Conservation (phyloP, 2,797 vertebrate species). For the Alca torda region DNA sequence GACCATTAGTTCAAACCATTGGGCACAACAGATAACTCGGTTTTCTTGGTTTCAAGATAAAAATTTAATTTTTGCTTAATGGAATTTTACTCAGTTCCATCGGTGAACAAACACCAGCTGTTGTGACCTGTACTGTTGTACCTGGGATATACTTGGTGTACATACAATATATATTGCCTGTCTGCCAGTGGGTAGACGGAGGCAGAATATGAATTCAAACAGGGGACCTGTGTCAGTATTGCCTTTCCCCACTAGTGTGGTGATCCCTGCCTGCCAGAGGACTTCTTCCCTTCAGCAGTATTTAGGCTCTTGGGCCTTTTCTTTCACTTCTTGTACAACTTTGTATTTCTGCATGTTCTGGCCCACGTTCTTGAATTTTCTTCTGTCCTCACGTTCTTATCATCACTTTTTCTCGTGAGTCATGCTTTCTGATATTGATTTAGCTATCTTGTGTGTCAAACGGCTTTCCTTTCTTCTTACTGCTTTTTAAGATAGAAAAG, state of each 20-base stretch:
- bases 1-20: neutral
- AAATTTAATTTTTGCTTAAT: neutral
- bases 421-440: neutral
- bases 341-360: neutral
- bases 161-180: fast-evolving
- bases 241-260: neutral
- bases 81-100: neutral
- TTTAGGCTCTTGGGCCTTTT: neutral
- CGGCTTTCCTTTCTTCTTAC: neutral
- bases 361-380: neutral
- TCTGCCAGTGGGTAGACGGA: neutral
- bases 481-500: neutral
- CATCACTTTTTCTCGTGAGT: neutral
- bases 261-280: neutral
- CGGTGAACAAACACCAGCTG: fast-evolving
- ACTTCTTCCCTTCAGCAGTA: neutral
- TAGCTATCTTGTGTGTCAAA: neutral
- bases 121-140: neutral
- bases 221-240: neutral
- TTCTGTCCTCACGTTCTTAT: neutral
- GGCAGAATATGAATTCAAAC: neutral
- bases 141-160: neutral
- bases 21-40: neutral
- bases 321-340: neutral
- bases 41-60: neutral